Evolutionary conservation across 2,888 invertebrate species (phyloP).

Genomic region (Serripes groenlandicus): DNA sequence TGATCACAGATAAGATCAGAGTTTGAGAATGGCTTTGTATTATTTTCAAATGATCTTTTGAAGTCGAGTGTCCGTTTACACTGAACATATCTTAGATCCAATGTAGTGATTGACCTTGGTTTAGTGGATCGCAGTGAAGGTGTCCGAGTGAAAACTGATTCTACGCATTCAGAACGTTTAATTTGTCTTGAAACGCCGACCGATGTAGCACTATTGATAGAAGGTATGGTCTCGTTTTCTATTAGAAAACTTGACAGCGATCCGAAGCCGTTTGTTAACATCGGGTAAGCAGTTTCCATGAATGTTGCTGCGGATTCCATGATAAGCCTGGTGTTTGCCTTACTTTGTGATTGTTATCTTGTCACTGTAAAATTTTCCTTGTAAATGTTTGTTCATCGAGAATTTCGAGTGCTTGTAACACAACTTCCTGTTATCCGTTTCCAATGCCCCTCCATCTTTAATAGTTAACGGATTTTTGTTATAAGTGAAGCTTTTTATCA

Average conservation of each 20-base stretch:
- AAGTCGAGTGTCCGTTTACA: constrained; percentile 44
- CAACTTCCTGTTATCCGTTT: not conserved
- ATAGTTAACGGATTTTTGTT: not conserved
- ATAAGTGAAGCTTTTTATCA: not conserved
- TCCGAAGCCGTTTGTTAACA: not conserved
- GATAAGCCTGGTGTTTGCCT: no score
- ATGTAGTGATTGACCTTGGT: constrained; percentile 25
- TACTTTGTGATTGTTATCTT: no score
- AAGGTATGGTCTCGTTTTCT: constrained; percentile 15
- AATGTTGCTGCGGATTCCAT: constrained; percentile 23
- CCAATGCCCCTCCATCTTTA: not conserved
- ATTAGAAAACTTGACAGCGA: constrained; percentile 7
- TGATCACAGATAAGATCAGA: not conserved
- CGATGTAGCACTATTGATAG: constrained; percentile 13
- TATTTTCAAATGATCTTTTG: not conserved
- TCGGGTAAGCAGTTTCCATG: constrained; percentile 4
- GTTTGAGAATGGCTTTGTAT: not conserved
- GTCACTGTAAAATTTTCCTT: constrained; percentile 35
- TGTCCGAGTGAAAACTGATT: constrained; percentile 7
- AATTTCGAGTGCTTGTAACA: not conserved
- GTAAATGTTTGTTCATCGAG: not conserved
- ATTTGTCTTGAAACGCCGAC: not conserved
- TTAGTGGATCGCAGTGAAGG: constrained; percentile 8
- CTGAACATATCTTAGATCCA: constrained; percentile 26
- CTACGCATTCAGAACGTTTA: not conserved